Conservation (phyloP, 2,797 vertebrate genomes). For the Centropyge bicolor region DNA sequence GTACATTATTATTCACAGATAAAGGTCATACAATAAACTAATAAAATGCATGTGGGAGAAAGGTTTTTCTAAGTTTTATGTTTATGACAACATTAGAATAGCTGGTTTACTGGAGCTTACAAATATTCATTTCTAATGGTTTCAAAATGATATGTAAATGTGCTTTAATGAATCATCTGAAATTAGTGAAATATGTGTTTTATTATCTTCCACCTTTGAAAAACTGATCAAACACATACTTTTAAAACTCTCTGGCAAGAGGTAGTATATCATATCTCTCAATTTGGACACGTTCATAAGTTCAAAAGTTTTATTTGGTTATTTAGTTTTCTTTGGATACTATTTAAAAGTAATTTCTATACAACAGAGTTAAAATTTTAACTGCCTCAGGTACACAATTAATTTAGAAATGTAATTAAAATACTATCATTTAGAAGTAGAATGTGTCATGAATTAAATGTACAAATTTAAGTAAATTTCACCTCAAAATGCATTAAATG, state of each 20-base stretch:
- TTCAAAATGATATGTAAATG: slow-evolving; percentile 50
- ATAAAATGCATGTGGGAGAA: slow-evolving; percentile 30
- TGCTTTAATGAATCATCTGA: slow-evolving; percentile 25
- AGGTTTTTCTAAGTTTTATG: not conserved
- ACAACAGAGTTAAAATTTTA: slow-evolving; percentile 15
- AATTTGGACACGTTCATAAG: slow-evolving; percentile 9
- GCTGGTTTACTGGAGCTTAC: slow-evolving; percentile 36
- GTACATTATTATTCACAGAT: slow-evolving; percentile 69
- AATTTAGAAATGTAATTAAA: slow-evolving; percentile 20
- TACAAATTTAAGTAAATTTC: slow-evolving; percentile 49
- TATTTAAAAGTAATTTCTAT: not conserved
- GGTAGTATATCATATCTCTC: slow-evolving; percentile 17
- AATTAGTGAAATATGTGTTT: slow-evolving; percentile 23
- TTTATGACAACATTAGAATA: slow-evolving; percentile 37
- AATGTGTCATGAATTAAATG: slow-evolving; percentile 30
- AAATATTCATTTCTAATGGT: slow-evolving; percentile 29
- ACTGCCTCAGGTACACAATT: slow-evolving; percentile 13
- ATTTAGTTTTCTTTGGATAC: not conserved
- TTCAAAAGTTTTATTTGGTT: not conserved
- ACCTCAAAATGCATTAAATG: slow-evolving; percentile 58
- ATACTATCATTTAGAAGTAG: slow-evolving; percentile 28
- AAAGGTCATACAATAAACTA: slow-evolving; percentile 52
- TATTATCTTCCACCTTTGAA: slow-evolving; percentile 27
- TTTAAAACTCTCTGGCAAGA: not conserved
- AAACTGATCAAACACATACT: slow-evolving; percentile 1